These are phyloP conservation scores for Drosophila algonquin DNA, from an alignment of 2,888 invertebrate genomes.

Conservation along the genomic window DNA sequence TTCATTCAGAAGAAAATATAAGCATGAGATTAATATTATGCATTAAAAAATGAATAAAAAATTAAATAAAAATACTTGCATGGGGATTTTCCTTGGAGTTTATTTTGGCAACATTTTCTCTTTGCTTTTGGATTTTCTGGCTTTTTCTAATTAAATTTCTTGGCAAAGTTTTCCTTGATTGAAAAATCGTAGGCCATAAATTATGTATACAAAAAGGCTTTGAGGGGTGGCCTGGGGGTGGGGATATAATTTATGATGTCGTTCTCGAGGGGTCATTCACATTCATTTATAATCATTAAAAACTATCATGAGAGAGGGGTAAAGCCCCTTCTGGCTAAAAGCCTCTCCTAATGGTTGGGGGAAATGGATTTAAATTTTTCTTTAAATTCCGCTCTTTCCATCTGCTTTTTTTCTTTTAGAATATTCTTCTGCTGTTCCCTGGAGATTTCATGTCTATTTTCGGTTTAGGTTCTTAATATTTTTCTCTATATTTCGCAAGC, in stretches of 20 bases:
- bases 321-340: not conserved
- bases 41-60: slow-evolving; percentile 59
- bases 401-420: not conserved
- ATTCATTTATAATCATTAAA: not conserved
- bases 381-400: not conserved
- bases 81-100: not conserved
- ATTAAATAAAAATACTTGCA: not conserved
- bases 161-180: slow-evolving; percentile 4
- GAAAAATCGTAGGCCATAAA: not conserved
- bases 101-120: slow-evolving; percentile 3
- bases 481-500: slow-evolving; percentile 35
- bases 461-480: slow-evolving; percentile 2
- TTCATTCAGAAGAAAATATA: slow-evolving; percentile 71
- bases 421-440: not conserved
- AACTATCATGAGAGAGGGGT: not conserved
- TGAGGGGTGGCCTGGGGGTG: not conserved
- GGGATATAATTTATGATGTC: not conserved
- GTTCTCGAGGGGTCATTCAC: not conserved
- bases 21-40: slow-evolving; percentile 71
- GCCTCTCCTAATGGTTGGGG: not conserved
- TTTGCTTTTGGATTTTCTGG: not conserved
- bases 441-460: slow-evolving; percentile 16
- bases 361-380: not conserved
- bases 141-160: slow-evolving; percentile 12
- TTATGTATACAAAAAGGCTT: not conserved